Conservation (phyloP, 2,888 invertebrate species). For the Lordiphosa fenestrarum region DNA sequence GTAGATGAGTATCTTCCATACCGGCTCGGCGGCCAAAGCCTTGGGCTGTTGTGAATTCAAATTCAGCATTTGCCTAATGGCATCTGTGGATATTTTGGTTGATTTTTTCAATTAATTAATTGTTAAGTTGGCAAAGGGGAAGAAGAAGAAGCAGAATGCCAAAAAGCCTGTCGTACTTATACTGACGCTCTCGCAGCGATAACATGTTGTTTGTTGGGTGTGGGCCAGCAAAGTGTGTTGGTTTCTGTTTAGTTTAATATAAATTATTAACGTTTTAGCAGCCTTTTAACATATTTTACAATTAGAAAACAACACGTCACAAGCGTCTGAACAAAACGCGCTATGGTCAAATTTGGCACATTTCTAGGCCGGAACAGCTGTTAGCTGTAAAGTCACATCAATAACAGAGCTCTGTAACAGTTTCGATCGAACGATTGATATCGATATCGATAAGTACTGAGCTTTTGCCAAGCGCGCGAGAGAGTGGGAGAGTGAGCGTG, state of each 20-base stretch:
- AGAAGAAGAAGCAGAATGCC: neutral
- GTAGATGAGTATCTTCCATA: conserved; percentile 98
- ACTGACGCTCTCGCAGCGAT: conserved; percentile 86
- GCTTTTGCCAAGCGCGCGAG: no score
- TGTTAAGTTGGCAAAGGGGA: no score
- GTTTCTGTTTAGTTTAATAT: conserved; percentile 1
- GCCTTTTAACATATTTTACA: conserved; percentile 63
- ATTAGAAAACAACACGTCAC: conserved; percentile 69
- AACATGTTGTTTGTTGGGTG: conserved; percentile 81
- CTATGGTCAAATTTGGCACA: conserved; percentile 40
- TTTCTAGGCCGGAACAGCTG: conserved; percentile 38
- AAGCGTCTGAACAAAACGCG: conserved; percentile 43
- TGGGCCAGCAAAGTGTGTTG: neutral
- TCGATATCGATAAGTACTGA: no score
- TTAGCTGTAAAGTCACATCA: no score
- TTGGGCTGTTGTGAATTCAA: conserved; percentile 91
- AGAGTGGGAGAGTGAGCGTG: no score
- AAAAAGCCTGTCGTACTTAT: conserved; percentile 82
- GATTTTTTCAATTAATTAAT: conserved; percentile 6
- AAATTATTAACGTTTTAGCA: conserved; percentile 21
- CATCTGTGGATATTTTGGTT: conserved; percentile 82
- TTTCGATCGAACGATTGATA: no score
- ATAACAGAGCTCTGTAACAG: no score
- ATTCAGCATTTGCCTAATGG: conserved; percentile 97
- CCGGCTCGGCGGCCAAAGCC: conserved; percentile 90